Evolutionary conservation across 1,140 invertebrate species (phyloP), one percentile per base, ranked within the genome.

Genomic region (Drosophila rhopaloa): DNA sequence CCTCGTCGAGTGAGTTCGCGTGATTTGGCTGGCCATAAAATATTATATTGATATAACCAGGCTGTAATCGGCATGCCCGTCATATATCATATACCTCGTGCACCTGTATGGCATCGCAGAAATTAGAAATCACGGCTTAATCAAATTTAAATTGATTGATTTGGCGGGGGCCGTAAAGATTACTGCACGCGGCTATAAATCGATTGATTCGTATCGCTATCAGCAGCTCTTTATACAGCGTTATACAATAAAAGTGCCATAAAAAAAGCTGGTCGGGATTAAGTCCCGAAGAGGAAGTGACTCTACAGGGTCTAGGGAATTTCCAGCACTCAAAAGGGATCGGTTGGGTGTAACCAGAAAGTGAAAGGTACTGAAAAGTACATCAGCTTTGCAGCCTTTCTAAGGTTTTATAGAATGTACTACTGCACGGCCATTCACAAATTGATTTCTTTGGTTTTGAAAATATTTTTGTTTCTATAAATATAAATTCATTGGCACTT

Each of bases 121-220:
- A 86, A 85, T 89, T 44, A 43, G 14, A 80, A 85, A 85, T 88
- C 80, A 88, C 72, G 66, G 80, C 77, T 70, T 84, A 88, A 88
- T 89, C 84, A 88, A 88, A 89, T 84, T 90, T 89, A 88, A 88
- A 88, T 88, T 84, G 85, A 89, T 89, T 89, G 73, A 88, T 82
- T 88, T 77, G 11, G 40, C 47, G 62, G 51, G 43, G 16, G 53
- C 59, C 68, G 67, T 88, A 88, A 88, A 88, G 83, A 86, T 86
- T 77, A 76, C 29, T 38, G 43, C 59, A 59, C 27, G 19, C 29
- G 32, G 48, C 66, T 43, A 55, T 81, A 71, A 81, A 79, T 70
- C 62, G 54, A 58, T 62, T 53, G 56, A 66, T 65, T 57, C 41
- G 61, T 76, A 85, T 86, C 40, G 32, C 35, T 53, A 14, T 14